Conservation (phyloP, 1,140 invertebrate genomes). For the Bacillus rossius region DNA sequence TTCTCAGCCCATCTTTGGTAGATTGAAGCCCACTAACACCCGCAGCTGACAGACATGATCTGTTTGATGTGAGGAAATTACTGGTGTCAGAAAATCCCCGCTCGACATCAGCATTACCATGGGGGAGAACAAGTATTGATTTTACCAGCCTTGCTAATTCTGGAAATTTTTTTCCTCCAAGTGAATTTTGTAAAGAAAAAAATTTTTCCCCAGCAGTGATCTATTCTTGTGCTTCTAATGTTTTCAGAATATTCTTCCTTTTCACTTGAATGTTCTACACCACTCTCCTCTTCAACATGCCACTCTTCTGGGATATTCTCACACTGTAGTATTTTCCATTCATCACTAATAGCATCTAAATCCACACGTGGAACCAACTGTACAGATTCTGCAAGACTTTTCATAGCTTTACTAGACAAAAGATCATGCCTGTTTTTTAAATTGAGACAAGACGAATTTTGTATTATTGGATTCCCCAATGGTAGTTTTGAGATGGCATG, state of each 20-base stretch:
- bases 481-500: too few species aligned
- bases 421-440: too few species aligned
- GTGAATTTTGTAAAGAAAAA: constrained; percentile 6
- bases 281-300: constrained; percentile 2
- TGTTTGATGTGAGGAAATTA: constrained; percentile 15
- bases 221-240: constrained; percentile 4
- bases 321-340: not conserved
- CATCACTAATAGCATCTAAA: not conserved
- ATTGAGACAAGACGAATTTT: too few species aligned
- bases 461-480: too few species aligned
- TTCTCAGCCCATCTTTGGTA: constrained; percentile 13
- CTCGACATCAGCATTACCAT: constrained; percentile 10
- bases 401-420: not conserved
- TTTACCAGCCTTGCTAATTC: constrained; percentile 8
- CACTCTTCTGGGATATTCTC: constrained; percentile 1
- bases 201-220: constrained; percentile 16
- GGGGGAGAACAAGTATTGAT: constrained; percentile 11
- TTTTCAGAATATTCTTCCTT: not conserved
- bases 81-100: constrained; percentile 11
- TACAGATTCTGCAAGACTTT: not conserved
- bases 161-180: constrained; percentile 11
- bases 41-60: constrained; percentile 12
- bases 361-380: not conserved
- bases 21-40: constrained; percentile 14
- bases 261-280: constrained; percentile 17